Evolutionary conservation across 2,888 invertebrate species (phyloP).

Genomic region (Melanotus villosus): DNA sequence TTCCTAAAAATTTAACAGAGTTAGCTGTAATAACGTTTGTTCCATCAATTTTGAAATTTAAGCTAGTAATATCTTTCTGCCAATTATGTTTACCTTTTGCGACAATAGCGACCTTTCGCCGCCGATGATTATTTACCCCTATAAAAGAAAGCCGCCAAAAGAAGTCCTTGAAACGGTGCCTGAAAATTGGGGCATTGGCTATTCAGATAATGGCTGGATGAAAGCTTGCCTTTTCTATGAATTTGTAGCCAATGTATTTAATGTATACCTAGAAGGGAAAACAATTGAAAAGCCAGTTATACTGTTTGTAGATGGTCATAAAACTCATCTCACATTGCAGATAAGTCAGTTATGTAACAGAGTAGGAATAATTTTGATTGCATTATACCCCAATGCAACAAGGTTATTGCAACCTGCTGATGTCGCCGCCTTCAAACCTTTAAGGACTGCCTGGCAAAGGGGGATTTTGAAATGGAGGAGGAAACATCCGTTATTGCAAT

Average conservation of each 20-base stretch:
- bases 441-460: conserved; percentile 48
- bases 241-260: neutral
- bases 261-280: neutral
- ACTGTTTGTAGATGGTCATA: conserved; percentile 1
- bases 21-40: too few species aligned
- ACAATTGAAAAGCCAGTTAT: neutral
- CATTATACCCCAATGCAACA: too few species aligned
- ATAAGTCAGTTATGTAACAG: neutral
- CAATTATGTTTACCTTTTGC: neutral
- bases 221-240: neutral
- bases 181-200: neutral
- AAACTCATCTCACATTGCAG: conserved; percentile 6
- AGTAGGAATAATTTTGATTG: too few species aligned
- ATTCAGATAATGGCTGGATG: neutral
- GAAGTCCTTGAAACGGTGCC: neutral
- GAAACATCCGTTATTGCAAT: neutral
- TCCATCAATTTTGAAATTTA: too few species aligned
- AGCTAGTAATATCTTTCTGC: too few species aligned
- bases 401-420: conserved; percentile 51
- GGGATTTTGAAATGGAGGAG: conserved; percentile 57
- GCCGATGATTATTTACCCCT: neutral
- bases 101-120: neutral
- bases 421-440: conserved; percentile 48
- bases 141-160: neutral
- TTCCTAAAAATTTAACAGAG: too few species aligned